These are phyloP conservation scores for Hystrix brachyura DNA, from an alignment of 2,113 vertebrate genomes.

Conservation along the genomic window DNA sequence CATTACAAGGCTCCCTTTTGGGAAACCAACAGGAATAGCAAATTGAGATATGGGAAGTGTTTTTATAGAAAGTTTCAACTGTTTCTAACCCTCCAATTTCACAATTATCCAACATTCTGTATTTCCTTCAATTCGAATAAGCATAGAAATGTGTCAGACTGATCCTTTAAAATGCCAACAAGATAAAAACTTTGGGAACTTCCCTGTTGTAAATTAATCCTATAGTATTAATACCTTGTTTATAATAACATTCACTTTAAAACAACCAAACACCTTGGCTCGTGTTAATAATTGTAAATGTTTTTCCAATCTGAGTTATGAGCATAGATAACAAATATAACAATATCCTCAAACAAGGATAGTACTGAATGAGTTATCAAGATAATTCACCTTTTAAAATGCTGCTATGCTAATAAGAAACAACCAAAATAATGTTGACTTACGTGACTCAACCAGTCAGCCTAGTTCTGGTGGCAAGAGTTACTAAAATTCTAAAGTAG, in stretches of 20 bases:
- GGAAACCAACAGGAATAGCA: constrained; percentile 11
- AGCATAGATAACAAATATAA: constrained; percentile 25
- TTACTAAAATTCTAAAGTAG: constrained; percentile 24
- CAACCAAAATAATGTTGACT: neutral
- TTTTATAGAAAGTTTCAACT: constrained; percentile 52
- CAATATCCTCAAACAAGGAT: neutral
- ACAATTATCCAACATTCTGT: neutral
- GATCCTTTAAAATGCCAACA: constrained; percentile 54
- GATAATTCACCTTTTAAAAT: constrained; percentile 1
- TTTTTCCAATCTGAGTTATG: constrained; percentile 9
- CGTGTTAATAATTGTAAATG: constrained; percentile 37
- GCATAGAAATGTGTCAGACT: neutral
- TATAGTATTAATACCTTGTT: constrained; percentile 32
- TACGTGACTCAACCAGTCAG: neutral
- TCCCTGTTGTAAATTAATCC: constrained; percentile 60
- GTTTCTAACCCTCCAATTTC: constrained; percentile 40
- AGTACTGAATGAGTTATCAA: neutral
- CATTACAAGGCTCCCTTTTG: neutral
- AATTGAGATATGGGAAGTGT: neutral
- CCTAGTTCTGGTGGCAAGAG: neutral
- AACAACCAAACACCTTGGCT: neutral
- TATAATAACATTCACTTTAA: constrained; percentile 56
- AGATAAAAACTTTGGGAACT: constrained; percentile 62
- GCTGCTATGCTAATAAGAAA: neutral
- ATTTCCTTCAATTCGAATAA: constrained; percentile 61